These are phyloP conservation scores for Hassar affinis DNA, from an alignment of 2,113 vertebrate genomes.

Conservation along the genomic window DNA sequence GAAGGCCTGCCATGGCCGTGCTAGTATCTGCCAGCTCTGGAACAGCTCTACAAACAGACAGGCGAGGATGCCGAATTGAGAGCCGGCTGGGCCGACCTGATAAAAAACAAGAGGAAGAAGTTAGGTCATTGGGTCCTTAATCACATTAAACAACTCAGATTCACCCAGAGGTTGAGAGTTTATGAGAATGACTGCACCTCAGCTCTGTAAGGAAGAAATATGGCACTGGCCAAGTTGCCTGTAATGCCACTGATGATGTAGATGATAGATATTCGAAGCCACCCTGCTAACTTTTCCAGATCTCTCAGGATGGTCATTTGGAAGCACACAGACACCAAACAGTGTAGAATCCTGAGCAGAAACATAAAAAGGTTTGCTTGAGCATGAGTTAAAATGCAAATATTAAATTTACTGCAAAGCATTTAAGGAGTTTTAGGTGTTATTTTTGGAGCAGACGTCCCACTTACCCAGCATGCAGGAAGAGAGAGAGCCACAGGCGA, in stretches of 20 bases:
- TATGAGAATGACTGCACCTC: slow-evolving; percentile 88
- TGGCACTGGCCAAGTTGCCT: slow-evolving; percentile 94
- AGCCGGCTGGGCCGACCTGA: slow-evolving; percentile 95
- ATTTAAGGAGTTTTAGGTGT: not conserved
- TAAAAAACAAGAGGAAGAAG: slow-evolving; percentile 51
- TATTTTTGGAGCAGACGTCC: not conserved
- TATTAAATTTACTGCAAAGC: not conserved
- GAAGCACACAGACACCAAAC: slow-evolving; percentile 93
- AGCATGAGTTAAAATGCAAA: not conserved
- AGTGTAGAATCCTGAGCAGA: slow-evolving; percentile 90
- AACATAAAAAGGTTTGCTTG: slow-evolving; percentile 70
- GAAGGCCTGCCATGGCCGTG: slow-evolving; percentile 91
- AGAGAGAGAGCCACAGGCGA: slow-evolving; percentile 96
- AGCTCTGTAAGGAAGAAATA: slow-evolving; percentile 95
- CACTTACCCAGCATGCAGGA: slow-evolving; percentile 92
- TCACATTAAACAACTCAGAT: not conserved
- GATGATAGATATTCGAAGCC: slow-evolving; percentile 98
- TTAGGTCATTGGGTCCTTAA: not conserved
- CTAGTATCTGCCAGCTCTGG: slow-evolving; percentile 99
- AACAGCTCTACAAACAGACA: slow-evolving; percentile 98
- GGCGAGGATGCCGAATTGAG: slow-evolving; percentile 97
- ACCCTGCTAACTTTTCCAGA: slow-evolving; percentile 96
- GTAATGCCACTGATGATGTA: slow-evolving; percentile 97
- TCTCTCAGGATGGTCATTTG: slow-evolving; percentile 98
- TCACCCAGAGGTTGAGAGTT: not conserved